phyloP scores from a whole-genome alignment of 53 echinoderm and acorn worm species.

The Holothuria leucospilota region DNA sequence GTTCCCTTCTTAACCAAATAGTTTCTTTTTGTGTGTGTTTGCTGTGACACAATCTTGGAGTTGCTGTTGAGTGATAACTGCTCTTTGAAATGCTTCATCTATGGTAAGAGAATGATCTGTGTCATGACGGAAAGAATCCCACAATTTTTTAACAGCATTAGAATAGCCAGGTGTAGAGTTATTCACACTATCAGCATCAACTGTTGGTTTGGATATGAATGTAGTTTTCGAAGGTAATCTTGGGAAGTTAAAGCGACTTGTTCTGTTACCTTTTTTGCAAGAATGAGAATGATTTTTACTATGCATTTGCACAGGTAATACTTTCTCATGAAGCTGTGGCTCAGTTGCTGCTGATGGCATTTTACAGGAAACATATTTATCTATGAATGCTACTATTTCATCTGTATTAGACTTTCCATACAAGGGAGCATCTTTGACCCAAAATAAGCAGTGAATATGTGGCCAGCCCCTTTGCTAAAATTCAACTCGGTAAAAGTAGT shows the following conservation, averaged over 20 bases:
- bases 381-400: neutral
- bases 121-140: too few relatives aligned
- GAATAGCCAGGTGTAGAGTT: too few relatives aligned
- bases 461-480: conserved; percentile 56
- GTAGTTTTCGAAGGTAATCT: too few relatives aligned
- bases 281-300: conserved; percentile 36
- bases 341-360: neutral
- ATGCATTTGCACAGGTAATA: neutral
- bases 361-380: neutral
- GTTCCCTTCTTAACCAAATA: conserved; percentile 50
- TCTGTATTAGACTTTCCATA: neutral
- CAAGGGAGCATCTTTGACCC: conserved; percentile 64
- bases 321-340: conserved; percentile 4
- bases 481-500: conserved; percentile 64
- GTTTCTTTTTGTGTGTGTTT: conserved; percentile 24
- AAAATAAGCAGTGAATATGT: too few relatives aligned
- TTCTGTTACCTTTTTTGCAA: conserved; percentile 59
- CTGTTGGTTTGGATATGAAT: too few relatives aligned
- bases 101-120: too few relatives aligned
- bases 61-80: neutral
- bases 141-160: too few relatives aligned
- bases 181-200: too few relatives aligned
- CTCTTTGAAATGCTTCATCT: too few relatives aligned
- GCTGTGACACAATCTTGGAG: conserved; percentile 51
- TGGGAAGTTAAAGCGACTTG: conserved; percentile 72